Evolutionary conservation across 1,140 invertebrate genomes (phyloP), one percentile per base, ranked within the genome.

Genomic region (Saccostrea cuccullata): DNA sequence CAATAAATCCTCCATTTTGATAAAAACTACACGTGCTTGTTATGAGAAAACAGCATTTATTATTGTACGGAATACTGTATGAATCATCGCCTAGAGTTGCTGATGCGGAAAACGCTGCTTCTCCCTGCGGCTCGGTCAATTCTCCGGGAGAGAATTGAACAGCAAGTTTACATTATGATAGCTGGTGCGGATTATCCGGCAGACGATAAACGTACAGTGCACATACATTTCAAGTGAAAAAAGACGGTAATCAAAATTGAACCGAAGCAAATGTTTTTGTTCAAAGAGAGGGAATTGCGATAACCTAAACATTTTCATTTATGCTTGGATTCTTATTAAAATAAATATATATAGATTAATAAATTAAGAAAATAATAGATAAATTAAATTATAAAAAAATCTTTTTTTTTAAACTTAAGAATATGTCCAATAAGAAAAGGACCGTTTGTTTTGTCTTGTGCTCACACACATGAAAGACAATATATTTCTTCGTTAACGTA

Each of bases 1-100:
- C 30, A 77, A 77, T 77, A 5, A n/a, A 67, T 77, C 70, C 70
- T 30, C 70, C 70, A 77, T 77, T 77, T 77, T 77, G 70, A 77
- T 30, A 77, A 36, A 77, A 77, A 77, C 23, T 30, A 30, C 70
- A 77, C 70, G 70, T 77, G 70, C 70, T 77, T 26, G 23, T 77
- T 77, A 36, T 36, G 70, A 77, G 30, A 30, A 77, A 77, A 36
- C 70, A 36, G 30, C 26, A 11, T 13, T 36, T 64, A 77, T 36
- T 73, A 77, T 77, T 77, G 70, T 77, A 77, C 23, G 70, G 26
- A 77, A 26, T 77, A 77, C 26, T 30, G 26, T 13, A 26, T 30
- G 70, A 77, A 12, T 30, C 70, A 77, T 26, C 70, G 17, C 58
- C 47, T 47, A n/a, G 13, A 17, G 58, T 64, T 64, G 30, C 30